phyloP scores from a whole-genome alignment of 2,797 vertebrate genomes.

The Mormyrus hasselquistii region DNA sequence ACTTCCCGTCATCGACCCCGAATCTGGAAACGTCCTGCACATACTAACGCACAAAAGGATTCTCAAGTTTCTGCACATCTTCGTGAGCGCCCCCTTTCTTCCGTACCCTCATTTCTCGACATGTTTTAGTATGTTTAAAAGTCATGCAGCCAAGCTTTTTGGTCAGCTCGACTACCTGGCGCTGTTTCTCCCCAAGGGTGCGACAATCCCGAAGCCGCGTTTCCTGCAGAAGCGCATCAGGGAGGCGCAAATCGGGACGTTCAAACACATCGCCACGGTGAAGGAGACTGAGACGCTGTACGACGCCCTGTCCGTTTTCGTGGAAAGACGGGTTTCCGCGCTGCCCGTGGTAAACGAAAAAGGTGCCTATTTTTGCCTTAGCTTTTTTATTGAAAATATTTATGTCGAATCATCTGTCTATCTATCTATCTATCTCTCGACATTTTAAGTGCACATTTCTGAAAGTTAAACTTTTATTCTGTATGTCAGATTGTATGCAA shows the following conservation, averaged over 20 bases:
- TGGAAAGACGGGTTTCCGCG: slow-evolving; percentile 86
- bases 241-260: slow-evolving; percentile 83
- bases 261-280: slow-evolving; percentile 75
- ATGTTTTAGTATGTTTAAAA: not conserved
- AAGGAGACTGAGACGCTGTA: slow-evolving; percentile 73
- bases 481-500: not conserved
- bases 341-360: slow-evolving; percentile 78
- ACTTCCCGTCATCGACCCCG: slow-evolving; percentile 90
- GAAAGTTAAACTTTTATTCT: not conserved
- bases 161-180: not conserved
- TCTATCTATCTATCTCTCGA: not conserved
- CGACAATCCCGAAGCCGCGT: slow-evolving; percentile 76
- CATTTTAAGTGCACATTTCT: not conserved
- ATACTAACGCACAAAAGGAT: slow-evolving; percentile 99
- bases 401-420: not conserved
- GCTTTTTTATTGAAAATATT: not conserved
- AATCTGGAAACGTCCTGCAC: slow-evolving; percentile 94
- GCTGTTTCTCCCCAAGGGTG: slow-evolving; percentile 55
- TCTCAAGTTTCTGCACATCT: slow-evolving; percentile 98
- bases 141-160: not conserved
- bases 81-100: slow-evolving; percentile 65
- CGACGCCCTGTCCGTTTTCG: slow-evolving; percentile 79
- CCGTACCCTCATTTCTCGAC: not conserved
- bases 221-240: slow-evolving; percentile 78
- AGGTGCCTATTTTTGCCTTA: slow-evolving; percentile 53